Evolutionary conservation across 2,797 vertebrate species (phyloP).

Genomic region (Xenentodon cancila): DNA sequence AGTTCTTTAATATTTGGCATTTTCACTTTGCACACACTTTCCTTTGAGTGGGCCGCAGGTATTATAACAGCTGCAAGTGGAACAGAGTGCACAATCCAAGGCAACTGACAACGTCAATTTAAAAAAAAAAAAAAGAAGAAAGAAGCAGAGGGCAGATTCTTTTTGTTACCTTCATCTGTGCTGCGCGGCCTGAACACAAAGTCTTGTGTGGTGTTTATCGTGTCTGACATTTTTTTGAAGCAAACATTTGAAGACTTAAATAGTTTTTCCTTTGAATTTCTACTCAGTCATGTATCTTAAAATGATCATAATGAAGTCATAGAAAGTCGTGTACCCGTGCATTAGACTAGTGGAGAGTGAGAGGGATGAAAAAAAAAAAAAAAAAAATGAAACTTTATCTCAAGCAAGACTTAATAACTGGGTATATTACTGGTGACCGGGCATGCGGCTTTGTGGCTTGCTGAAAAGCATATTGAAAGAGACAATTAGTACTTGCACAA

Average conservation of each 20-base stretch:
- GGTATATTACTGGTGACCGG: too few species aligned
- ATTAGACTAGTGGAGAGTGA: slow-evolving; percentile 11
- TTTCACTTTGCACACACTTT: too few species aligned
- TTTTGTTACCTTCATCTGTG: neutral
- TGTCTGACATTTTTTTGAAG: too few species aligned
- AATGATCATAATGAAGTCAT: neutral
- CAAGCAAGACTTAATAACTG: slow-evolving; percentile 38
- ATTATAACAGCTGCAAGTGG: too few species aligned
- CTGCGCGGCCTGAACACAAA: neutral
- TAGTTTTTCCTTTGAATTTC: too few species aligned
- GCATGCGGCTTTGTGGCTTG: slow-evolving; percentile 37
- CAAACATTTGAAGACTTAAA: too few species aligned
- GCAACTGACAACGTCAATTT: neutral
- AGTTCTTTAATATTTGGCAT: neutral
- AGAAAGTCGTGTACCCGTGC: neutral
- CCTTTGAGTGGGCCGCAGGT: too few species aligned
- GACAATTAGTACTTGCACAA: slow-evolving; percentile 69
- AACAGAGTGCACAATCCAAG: neutral
- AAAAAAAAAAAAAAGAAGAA: neutral
- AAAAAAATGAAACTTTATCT: slow-evolving; percentile 42
- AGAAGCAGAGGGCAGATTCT: neutral
- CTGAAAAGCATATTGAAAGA: slow-evolving; percentile 60
- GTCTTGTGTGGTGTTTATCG: neutral
- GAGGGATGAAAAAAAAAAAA: slow-evolving; percentile 35
- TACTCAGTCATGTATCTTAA: neutral